phyloP scores from a whole-genome alignment of 2,888 invertebrate genomes.

The Caenorhabditis sp. region DNA sequence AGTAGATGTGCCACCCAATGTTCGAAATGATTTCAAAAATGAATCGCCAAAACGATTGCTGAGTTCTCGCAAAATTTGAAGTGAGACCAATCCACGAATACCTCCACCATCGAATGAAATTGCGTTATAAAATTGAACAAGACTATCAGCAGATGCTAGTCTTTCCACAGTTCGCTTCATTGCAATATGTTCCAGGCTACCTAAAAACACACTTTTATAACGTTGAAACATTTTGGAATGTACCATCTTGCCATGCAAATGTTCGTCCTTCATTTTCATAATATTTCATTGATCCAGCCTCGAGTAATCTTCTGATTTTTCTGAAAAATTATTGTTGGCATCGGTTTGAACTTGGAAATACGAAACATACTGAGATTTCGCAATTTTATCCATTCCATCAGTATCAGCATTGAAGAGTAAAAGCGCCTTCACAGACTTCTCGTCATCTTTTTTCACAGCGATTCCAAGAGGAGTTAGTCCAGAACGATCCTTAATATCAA shows the following conservation, averaged over 20 bases:
- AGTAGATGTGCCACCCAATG: constrained; percentile 87
- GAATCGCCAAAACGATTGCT: constrained; percentile 71
- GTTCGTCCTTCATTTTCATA: not conserved
- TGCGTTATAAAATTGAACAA: constrained; percentile 1
- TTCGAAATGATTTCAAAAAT: constrained; percentile 87
- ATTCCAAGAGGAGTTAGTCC: constrained; percentile 30
- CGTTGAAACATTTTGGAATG: not conserved
- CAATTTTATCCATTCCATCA: constrained; percentile 5
- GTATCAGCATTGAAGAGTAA: constrained; percentile 11
- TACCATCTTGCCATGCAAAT: not conserved
- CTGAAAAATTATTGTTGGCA: too few species aligned
- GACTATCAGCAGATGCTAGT: not conserved
- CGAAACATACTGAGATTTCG: not conserved
- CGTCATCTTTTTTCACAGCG: constrained; percentile 11
- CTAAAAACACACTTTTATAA: too few species aligned
- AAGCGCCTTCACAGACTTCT: not conserved
- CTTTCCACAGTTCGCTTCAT: constrained; percentile 1
- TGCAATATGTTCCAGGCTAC: not conserved
- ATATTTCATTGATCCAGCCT: not conserved
- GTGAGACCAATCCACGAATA: constrained; percentile 59
- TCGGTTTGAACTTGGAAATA: not conserved
- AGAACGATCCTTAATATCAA: constrained; percentile 17
- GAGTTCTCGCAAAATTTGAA: constrained; percentile 62
- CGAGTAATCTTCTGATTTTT: not conserved
- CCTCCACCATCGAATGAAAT: constrained; percentile 63